Evolutionary conservation across 1,140 invertebrate genomes (phyloP), one percentile per base, ranked within the genome.

Genomic region (Medauroidea extradentata): DNA sequence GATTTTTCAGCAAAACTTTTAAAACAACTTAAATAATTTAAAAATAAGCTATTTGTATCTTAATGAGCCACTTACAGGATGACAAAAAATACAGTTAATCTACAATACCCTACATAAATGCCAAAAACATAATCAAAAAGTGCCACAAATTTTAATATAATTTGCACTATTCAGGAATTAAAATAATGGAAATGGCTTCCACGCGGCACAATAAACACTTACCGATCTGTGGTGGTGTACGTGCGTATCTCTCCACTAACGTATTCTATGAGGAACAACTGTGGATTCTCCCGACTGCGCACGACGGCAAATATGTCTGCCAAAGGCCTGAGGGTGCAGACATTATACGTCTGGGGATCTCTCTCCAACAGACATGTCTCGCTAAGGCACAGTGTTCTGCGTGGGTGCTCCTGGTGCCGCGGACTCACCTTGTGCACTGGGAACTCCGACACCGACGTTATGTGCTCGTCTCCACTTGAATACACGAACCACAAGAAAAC

Each of bases 341-440:
- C 88, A 67, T 87, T 91, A 74, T 99, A 99, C 0, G 94, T 96
- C 69, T 92, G 91, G 21, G 93, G 93, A 80, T 99, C 97, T 67
- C 97, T 81, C 80, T 99, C 97, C 27, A 99, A 75, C 18, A 99
- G 78, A 78, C 96, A 99, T 0, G 89, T 90, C 75, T 99, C 96
- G 0, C 94, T 95, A 0, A 99, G 79, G 72, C 96, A 98, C n/a
- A 99, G 79, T 2, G 91, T 91, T 60, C 96, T 81, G 63, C 90
- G 80, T 27, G 93, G 86, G 3, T 87, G 84, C 65, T 92, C 90
- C 62, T 81, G 80, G 73, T 94, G 89, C 46, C 92, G 80, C 7
- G 81, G 75, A 13, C 85, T 85, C 57, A 89, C 81, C 78, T 98
- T 98, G 68, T 96, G 89, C 4, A 98, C 93, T 62, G 83, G 84